Base-by-base conservation (phyloP, 2,888 invertebrate species). In the Eretmocerus hayati region DNA sequence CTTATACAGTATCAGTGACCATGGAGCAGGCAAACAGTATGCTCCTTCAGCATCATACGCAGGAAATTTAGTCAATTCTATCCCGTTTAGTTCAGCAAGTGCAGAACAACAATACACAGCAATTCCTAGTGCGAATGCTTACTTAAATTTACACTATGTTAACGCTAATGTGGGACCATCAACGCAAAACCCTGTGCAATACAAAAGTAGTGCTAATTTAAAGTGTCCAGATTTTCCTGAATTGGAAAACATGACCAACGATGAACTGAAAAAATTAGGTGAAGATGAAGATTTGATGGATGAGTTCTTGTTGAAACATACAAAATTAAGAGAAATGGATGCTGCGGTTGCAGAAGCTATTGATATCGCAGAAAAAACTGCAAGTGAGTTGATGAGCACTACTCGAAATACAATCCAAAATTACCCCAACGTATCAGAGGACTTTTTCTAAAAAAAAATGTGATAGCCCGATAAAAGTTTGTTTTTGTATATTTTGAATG, bases 261-360 rank as follows among this genome's bases (percentile, higher is more conserved):
- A 85, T 42, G 86, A 89, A 68, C 72, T 90, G 37, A 79, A 81
- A 57, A 80, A 81, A 62, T 74, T 89, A 18, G 76, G 81, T 59
- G 80, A 82, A 39, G 84, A 83, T 71, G 76, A 79, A 0, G 85
- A 87, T 59, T 77, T 80, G 57, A 80, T 87, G 70, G 83, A 86
- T 60, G 85, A 86, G 64, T 81, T 87, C 53, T 71, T 89, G 35
- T 83, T 84, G 62, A 81, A 80, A 55, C 77, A 83, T 64, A 81
- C 84, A 0, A 78, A 81, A 54, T 74, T 86, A 2, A 75, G 80
- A 44, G 83, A 85, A 60, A 73, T 85, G 32, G 84, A 86, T 58
- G 72, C 79, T 48, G 78, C 81, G 52, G 77, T 88, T 0, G 85
- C 86, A 62, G 83, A 85, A 48, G 72, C 85, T 51, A 84, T 88